phyloP scores from a whole-genome alignment of 53 echinoderm and acorn worm genomes.

The Arbacia lixula region DNA sequence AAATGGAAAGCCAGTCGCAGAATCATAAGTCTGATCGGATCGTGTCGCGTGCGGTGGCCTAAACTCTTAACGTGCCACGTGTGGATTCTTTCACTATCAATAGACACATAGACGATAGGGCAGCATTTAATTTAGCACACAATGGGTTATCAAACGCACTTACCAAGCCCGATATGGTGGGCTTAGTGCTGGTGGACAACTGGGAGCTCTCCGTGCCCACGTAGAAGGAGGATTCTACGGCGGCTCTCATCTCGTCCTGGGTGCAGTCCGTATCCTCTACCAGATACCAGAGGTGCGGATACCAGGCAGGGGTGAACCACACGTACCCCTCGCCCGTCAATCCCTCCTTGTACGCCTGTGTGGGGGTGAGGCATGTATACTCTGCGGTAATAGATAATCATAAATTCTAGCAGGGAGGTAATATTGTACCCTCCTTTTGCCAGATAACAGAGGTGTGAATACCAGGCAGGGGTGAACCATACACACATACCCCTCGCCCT shows the following conservation, averaged over 20 bases:
- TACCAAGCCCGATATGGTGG: constrained; percentile 75
- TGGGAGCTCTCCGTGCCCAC: constrained; percentile 74
- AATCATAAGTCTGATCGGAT: no score
- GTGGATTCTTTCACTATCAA: no score
- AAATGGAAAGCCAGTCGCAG: no score
- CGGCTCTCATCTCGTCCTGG: constrained; percentile 61
- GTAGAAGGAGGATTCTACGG: constrained; percentile 70
- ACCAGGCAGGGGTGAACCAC: constrained; percentile 89
- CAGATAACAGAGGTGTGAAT: neutral
- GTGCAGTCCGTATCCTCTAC: constrained; percentile 70
- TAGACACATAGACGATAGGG: no score
- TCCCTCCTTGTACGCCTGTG: constrained; percentile 76
- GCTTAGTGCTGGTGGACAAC: constrained; percentile 50
- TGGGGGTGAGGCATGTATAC: no score
- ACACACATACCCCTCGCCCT: constrained; percentile 73
- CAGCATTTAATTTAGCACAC: no score
- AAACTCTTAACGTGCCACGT: neutral
- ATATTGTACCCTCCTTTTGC: no score
- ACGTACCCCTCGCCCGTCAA: constrained; percentile 79
- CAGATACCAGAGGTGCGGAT: constrained; percentile 70
- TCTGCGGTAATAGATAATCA: no score
- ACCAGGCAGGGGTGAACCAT: neutral
- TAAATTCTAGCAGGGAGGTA: no score
- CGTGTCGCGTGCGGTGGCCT: no score
- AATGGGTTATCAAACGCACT: no score